Evolutionary conservation across 2,797 vertebrate genomes (phyloP).

Genomic region (Sebastes iracundus): DNA sequence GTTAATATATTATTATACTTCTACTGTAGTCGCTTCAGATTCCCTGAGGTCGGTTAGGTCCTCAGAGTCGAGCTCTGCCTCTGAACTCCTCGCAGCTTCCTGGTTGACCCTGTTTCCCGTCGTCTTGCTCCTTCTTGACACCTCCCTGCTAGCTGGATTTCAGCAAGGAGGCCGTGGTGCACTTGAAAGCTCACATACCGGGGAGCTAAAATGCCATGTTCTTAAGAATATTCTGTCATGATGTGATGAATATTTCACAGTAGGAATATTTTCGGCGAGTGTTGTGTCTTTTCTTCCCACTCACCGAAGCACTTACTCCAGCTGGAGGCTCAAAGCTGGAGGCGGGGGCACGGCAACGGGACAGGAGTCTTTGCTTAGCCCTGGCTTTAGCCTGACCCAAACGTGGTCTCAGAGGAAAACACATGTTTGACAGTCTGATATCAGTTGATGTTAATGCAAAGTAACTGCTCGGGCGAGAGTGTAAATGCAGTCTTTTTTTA

Average conservation of each 20-base stretch:
- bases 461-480: background rate
- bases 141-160: conserved; percentile 26
- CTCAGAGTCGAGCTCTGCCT: conserved; percentile 23
- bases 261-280: conserved; percentile 70
- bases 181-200: conserved; percentile 43
- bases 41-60: conserved; percentile 6
- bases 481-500: conserved; percentile 16
- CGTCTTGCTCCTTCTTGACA: conserved; percentile 38
- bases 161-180: conserved; percentile 13
- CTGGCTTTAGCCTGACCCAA: conserved; percentile 29
- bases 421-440: conserved; percentile 33
- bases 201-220: conserved; percentile 63
- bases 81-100: conserved; percentile 36
- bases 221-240: conserved; percentile 66
- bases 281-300: conserved; percentile 51
- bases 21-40: conserved; percentile 17
- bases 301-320: conserved; percentile 52
- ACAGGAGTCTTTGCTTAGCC: conserved; percentile 19
- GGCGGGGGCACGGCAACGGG: background rate
- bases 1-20: conserved; percentile 11
- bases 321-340: conserved; percentile 34
- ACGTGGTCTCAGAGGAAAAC: conserved; percentile 30
- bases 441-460: conserved; percentile 28
- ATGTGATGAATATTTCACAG: conserved; percentile 78
- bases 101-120: conserved; percentile 47